A percentile compares a stretch with the other conserved stretches of the same genome.
Evolutionary conservation across 2,113 vertebrate species (phyloP).

Genomic region (Noctilio leporinus): DNA sequence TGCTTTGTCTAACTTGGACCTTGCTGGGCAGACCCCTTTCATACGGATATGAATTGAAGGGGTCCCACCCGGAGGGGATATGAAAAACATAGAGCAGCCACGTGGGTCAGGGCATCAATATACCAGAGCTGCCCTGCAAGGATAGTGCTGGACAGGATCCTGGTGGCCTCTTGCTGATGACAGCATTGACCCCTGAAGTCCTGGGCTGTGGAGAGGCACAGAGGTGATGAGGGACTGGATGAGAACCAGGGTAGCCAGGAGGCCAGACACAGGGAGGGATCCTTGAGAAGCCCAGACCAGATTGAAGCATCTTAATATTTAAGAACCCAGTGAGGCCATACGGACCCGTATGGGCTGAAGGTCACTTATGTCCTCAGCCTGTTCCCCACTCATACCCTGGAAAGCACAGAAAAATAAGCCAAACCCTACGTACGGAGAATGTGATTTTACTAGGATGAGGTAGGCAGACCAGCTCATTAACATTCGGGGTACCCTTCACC

Average conservation of each 20-base stretch:
- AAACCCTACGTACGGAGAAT: background rate
- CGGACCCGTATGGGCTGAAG: background rate
- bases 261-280: fast-evolving
- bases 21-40: background rate
- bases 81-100: background rate
- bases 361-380: background rate
- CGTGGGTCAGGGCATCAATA: fast-evolving
- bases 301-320: background rate
- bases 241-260: background rate
- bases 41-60: background rate
- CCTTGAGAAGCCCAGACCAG: background rate
- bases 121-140: background rate
- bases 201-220: background rate
- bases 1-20: background rate
- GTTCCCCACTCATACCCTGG: background rate
- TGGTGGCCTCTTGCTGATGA: background rate
- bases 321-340: background rate
- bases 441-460: background rate
- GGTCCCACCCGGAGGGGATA: background rate
- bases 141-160: background rate
- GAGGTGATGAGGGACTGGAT: background rate
- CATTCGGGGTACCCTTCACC: background rate
- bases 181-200: background rate
- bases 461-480: background rate
- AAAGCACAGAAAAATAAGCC: background rate